Percentiles rank a stretch among this genome's conserved stretches.
Conservation (phyloP, 2,113 vertebrate genomes). For the Rissa tridactyla region DNA sequence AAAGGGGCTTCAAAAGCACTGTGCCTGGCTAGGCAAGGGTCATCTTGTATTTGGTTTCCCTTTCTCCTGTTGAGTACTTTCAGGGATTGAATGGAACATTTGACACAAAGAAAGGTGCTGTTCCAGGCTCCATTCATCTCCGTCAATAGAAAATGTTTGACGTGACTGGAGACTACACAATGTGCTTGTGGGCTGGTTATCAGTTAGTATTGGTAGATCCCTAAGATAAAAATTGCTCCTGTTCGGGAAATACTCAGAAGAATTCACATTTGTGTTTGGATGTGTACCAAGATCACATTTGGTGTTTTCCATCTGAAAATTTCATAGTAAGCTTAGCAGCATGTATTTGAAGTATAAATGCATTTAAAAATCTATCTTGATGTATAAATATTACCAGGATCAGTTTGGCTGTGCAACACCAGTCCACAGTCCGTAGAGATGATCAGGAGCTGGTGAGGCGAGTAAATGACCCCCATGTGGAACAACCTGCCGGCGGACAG, state of each 20-base stretch:
- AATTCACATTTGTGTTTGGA: slow-evolving; percentile 54
- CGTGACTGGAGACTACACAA: not conserved
- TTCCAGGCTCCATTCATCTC: slow-evolving; percentile 1
- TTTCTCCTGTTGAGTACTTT: slow-evolving; percentile 11
- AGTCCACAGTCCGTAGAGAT: not conserved
- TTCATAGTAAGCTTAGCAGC: slow-evolving; percentile 43
- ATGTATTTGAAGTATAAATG: not conserved
- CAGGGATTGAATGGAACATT: not conserved
- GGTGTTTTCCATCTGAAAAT: slow-evolving; percentile 47
- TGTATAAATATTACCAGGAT: not conserved
- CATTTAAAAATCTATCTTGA: not conserved
- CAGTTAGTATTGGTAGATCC: not conserved
- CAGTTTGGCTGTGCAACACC: not conserved
- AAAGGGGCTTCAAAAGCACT: not conserved
- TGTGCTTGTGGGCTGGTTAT: not conserved
- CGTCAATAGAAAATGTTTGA: not conserved
- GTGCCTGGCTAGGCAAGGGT: not conserved
- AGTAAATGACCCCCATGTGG: not conserved
- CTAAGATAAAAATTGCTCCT: slow-evolving; percentile 13
- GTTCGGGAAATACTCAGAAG: slow-evolving; percentile 27
- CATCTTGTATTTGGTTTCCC: slow-evolving; percentile 11
- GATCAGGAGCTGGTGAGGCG: not conserved
- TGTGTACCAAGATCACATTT: slow-evolving; percentile 46
- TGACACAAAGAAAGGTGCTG: slow-evolving; percentile 9
- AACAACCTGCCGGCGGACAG: not conserved